phyloP scores from a whole-genome alignment of 2,113 vertebrate genomes.

The Cynopterus brachyotis region DNA sequence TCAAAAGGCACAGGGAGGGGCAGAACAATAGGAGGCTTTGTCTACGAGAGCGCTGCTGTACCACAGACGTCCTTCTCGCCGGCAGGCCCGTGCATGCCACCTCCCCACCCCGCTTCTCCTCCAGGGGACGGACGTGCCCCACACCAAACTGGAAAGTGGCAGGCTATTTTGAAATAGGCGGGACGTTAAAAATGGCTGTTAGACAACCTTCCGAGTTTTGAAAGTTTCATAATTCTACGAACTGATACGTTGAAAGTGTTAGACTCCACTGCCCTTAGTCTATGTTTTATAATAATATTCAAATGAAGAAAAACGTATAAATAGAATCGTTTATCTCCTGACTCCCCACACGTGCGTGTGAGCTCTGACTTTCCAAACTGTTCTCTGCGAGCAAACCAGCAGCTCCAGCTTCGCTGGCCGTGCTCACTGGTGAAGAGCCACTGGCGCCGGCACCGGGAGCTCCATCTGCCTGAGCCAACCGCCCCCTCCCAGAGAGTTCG shows the following conservation, averaged over 20 bases:
- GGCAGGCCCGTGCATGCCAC: fast-evolving
- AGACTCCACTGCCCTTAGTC: neutral
- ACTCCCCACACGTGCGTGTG: fast-evolving
- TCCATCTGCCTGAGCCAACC: neutral
- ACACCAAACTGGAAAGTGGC: fast-evolving
- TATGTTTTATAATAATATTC: neutral
- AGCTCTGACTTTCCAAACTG: fast-evolving
- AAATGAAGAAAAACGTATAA: neutral
- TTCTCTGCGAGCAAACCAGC: fast-evolving
- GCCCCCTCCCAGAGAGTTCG: fast-evolving
- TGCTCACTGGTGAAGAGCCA: fast-evolving
- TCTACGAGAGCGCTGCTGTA: fast-evolving
- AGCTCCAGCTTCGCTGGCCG: fast-evolving
- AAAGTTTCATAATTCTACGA: neutral
- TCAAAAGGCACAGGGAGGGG: too few species aligned
- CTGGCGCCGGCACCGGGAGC: fast-evolving
- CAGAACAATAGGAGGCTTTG: neutral
- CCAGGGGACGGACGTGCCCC: fast-evolving
- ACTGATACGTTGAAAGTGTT: neutral
- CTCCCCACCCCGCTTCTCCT: too few species aligned
- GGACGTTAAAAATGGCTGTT: neutral
- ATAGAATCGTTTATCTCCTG: neutral
- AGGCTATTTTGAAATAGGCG: too few species aligned
- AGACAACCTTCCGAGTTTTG: neutral
- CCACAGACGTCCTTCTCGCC: fast-evolving